Base-by-base conservation (phyloP, 2,888 invertebrate species). In the Eudemis profundana region DNA sequence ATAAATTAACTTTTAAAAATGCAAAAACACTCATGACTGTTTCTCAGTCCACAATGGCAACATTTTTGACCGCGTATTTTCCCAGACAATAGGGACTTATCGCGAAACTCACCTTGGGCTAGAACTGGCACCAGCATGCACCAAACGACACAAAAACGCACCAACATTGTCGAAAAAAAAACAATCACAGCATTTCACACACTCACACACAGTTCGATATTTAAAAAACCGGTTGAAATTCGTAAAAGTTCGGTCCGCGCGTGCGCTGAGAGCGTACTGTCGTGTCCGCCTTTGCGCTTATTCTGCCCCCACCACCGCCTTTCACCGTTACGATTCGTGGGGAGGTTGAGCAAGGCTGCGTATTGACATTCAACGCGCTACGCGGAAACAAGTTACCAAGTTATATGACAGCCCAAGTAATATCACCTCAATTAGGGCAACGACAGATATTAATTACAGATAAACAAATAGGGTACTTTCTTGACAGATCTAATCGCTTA, bases 161-260 rank as follows among this genome's bases (percentile, higher is more conserved):
- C 54, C 54, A 54, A 29, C 54, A 54, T 54, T 21, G 53, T 53
- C 36, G 19, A 4, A 17, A 53, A 53, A 53, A 33, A 23, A 12
- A 54, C 54, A 54, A 33, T 33, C 33, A 33, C 33, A 33, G 33
- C 54, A 54, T 54, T 54, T 54, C 54, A 54, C 54, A 42, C 54
- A 54, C 54, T 42, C 42, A 54, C 42, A 54, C 38, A 40, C 54
- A 15, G 27, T 27, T 19, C 15, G 19, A 19, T 21, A 27, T 54
- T 23, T 12, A 23, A 40, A 14, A 10, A 21, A 14, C 7, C 33
- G 33, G 33, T 7, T 7, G 33, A 33, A 3, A 8, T 33, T 8
- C 8, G 8, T 8, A 8, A 10, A 8, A 7, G 33, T 33, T 10
- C 8, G 23, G 3, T 23, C 23, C 33, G 33, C 33, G 33, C 33